These are phyloP conservation scores for Orbicella faveolata DNA, from an alignment of 64 coral and sea anemone species.

Conservation along the genomic window DNA sequence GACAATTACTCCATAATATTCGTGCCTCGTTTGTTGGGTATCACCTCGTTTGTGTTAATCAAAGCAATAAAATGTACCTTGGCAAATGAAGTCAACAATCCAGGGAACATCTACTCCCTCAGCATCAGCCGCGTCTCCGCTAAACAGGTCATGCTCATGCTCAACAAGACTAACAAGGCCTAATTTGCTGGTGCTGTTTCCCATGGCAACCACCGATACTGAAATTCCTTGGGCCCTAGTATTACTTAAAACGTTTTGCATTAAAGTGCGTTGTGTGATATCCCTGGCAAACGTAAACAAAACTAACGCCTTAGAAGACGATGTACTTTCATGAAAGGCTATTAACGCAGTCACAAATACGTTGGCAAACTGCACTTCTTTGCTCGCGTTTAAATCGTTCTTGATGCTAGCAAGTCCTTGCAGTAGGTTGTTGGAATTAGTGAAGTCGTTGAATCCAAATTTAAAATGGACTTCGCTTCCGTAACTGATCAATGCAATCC, in stretches of 20 bases:
- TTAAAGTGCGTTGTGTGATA: neutral
- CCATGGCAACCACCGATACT: constrained; percentile 11
- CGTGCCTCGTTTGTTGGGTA: no score
- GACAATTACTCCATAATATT: no score
- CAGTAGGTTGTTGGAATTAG: neutral
- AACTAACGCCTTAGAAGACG: neutral
- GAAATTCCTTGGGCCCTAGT: neutral
- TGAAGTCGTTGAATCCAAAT: constrained; percentile 1
- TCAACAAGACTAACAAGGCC: neutral
- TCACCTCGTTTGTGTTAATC: no score
- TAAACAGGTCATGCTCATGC: neutral
- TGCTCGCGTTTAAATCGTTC: neutral
- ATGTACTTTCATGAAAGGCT: neutral
- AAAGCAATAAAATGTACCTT: neutral
- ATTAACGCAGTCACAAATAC: neutral
- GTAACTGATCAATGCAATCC: neutral
- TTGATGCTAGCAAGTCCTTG: neutral
- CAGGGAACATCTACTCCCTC: neutral
- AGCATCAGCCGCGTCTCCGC: neutral
- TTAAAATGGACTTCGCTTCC: neutral
- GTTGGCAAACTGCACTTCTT: neutral
- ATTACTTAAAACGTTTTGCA: neutral
- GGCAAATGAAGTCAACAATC: constrained; percentile 15
- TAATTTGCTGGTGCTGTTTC: neutral
- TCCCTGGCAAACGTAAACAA: neutral